phyloP scores from a whole-genome alignment of 2,888 invertebrate species.

The Ormyrus rosae region DNA sequence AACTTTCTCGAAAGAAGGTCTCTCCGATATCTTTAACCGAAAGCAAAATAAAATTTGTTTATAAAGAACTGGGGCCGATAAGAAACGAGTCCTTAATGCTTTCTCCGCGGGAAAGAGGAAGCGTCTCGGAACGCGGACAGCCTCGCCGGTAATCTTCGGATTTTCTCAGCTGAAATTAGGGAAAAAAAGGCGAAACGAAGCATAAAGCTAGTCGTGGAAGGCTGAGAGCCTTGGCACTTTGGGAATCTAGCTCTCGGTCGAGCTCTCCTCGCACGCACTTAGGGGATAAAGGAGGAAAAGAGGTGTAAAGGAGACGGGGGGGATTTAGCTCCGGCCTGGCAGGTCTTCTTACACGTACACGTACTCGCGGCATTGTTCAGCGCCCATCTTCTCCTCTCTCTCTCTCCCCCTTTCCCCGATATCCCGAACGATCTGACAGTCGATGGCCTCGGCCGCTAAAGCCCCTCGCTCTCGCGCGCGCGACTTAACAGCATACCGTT shows the following conservation, averaged over 20 bases:
- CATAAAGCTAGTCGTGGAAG: too few species aligned
- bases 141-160: too few species aligned
- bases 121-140: too few species aligned
- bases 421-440: slow-evolving; percentile 63
- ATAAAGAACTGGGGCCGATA: too few species aligned
- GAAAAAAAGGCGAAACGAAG: too few species aligned
- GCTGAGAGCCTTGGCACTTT: too few species aligned
- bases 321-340: slow-evolving; percentile 59
- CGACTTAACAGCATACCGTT: slow-evolving; percentile 71
- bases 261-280: background rate
- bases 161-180: too few species aligned
- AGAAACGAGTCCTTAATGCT: too few species aligned
- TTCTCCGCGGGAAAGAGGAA: too few species aligned
- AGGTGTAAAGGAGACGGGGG: slow-evolving; percentile 53
- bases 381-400: slow-evolving; percentile 2
- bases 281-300: slow-evolving; percentile 50
- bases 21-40: too few species aligned
- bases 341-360: slow-evolving; percentile 54
- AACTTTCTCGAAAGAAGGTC: too few species aligned
- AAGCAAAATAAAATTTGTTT: too few species aligned
- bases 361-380: slow-evolving; percentile 28
- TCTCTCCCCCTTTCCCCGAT: slow-evolving; percentile 13
- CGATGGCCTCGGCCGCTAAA: slow-evolving; percentile 59
- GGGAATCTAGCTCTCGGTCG: slow-evolving; percentile 4
- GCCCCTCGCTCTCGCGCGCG: slow-evolving; percentile 36